A percentile compares a stretch with the other conserved stretches of the same genome.
Evolutionary conservation across 2,888 invertebrate species (phyloP).

Genomic region (Coenonympha glycerion): DNA sequence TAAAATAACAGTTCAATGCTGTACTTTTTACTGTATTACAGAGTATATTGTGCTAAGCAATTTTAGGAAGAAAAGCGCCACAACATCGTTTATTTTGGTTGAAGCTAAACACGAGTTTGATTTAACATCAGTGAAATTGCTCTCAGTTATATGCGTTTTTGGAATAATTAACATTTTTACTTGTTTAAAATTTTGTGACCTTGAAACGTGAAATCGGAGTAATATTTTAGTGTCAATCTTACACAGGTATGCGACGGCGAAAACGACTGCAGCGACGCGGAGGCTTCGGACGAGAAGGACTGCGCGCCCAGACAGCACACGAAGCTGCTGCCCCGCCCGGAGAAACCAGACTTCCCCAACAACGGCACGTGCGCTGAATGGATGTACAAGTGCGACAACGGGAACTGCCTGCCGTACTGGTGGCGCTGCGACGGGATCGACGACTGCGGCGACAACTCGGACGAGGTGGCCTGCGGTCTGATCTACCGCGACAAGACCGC

Average conservation of each 20-base stretch:
- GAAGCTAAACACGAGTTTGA: no score
- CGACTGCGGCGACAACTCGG: constrained; percentile 85
- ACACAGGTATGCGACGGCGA: constrained; percentile 80
- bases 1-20: no score
- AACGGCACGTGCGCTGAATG: constrained; percentile 79
- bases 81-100: no score
- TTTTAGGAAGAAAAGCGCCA: no score
- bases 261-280: constrained; percentile 80
- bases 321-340: constrained; percentile 46
- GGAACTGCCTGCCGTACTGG: constrained; percentile 84
- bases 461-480: constrained; percentile 79
- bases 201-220: no score
- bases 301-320: constrained; percentile 68
- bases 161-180: no score
- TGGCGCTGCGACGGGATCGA: constrained; percentile 87
- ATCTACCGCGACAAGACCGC: constrained; percentile 40
- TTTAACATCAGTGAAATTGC: no score
- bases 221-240: no score
- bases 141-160: no score
- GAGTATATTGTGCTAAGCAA: constrained; percentile 33
- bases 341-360: constrained; percentile 38
- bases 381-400: constrained; percentile 85
- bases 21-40: no score
- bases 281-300: constrained; percentile 82
- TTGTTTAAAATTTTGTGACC: no score